A percentile compares a stretch with the other conserved stretches of the same genome.
Conservation (phyloP, 2,888 invertebrate genomes). For the Cheiracanthium punctorium region DNA sequence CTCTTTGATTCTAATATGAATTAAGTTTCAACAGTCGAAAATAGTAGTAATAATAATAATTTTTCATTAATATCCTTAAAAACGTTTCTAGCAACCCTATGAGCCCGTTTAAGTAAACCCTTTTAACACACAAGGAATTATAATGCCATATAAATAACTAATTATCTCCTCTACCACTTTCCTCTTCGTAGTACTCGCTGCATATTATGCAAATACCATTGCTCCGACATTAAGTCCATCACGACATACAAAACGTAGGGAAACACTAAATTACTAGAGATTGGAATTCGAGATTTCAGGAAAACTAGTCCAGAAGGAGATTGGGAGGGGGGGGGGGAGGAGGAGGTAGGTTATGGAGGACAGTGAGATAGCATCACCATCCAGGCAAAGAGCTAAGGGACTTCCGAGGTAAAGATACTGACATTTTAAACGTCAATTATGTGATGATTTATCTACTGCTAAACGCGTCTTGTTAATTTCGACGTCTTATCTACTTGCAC, state of each 20-base stretch:
- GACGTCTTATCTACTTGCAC: background rate
- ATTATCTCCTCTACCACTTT: too few species aligned
- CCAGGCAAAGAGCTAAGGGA: background rate
- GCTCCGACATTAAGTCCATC: background rate
- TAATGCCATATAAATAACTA: too few species aligned
- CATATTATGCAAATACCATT: background rate
- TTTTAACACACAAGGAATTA: too few species aligned
- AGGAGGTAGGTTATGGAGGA: too few species aligned
- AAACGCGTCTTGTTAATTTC: constrained; percentile 6
- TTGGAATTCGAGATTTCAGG: constrained; percentile 10
- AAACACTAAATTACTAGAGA: background rate
- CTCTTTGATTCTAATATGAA: too few species aligned
- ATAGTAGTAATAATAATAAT: too few species aligned
- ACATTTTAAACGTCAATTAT: constrained; percentile 57
- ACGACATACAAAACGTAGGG: background rate
- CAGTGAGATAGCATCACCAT: background rate
- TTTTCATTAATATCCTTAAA: too few species aligned
- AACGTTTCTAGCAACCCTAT: too few species aligned
- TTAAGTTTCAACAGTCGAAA: too few species aligned
- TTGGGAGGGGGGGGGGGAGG: background rate
- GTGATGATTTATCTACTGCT: constrained; percentile 48
- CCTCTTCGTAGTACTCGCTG: too few species aligned
- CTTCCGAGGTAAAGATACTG: constrained; percentile 16
- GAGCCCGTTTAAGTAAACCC: too few species aligned
- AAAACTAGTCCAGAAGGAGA: background rate